Base-by-base conservation (phyloP, 2,888 invertebrate species). In the Cataglyphis livida region DNA sequence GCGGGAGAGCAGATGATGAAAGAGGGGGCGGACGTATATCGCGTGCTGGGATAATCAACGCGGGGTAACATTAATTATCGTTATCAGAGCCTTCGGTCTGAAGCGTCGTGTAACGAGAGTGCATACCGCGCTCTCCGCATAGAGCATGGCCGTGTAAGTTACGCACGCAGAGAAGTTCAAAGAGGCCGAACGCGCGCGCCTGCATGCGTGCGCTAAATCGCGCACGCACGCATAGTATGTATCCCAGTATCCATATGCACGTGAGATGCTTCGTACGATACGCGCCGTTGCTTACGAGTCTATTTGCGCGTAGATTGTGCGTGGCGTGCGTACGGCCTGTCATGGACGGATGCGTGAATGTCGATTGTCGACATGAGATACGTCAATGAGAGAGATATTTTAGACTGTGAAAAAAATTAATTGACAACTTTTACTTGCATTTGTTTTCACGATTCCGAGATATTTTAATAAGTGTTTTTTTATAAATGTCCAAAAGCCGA, bases 41-140 rank as follows among this genome's bases (percentile, higher is more conserved):
- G 92, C 92, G 92, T 92, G 92, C 91, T 28, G 87, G 86, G 87
- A 85, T 92, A 92, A 92, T 92, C 92, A 92, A 92, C 89, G 89
- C 88, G 84, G 85, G 85, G 90, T 87, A 90, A 91, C 93, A 93
- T 93, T 93, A 93, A 93, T 93, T 93, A 93, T 90, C 90, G 90
- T 92, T 93, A 93, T 93, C 93, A 85, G 84, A 83, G 86, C 88
- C 89, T 86, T 87, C 89, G 90, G 91, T 92, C 92, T 91, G 90
- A 90, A 91, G 86, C 88, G 91, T 87, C 84, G 89, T 91, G 89
- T 87, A 90, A 87, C 89, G 88, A 89, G 83, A 82, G 85, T 81
- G 86, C 88, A 71, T 65, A 64, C 66, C 61, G 83, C 64, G 73
- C 21, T 64, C 68, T 64, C 48, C n/a, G 25, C 61, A 48, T 84